Evolutionary conservation across 2,888 invertebrate species (phyloP).

Genomic region (Lithodes maja): DNA sequence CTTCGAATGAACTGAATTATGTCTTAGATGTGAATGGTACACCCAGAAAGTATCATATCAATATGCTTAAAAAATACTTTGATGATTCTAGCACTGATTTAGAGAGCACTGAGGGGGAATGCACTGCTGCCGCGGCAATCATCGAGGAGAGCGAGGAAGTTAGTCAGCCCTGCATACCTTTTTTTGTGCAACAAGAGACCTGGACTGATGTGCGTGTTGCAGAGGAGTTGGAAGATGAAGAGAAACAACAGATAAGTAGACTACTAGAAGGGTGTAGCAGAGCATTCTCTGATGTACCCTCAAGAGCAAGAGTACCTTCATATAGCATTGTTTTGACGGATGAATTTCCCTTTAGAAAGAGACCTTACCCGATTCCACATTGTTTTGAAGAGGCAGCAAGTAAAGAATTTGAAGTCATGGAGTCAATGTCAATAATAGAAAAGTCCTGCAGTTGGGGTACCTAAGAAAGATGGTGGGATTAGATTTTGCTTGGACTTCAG

Average conservation of each 20-base stretch:
- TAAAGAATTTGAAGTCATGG: background rate
- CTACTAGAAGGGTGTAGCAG: background rate
- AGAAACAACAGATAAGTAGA: background rate
- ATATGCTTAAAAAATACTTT: background rate
- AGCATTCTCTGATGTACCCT: background rate
- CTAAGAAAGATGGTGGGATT: background rate
- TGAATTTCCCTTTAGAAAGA: background rate
- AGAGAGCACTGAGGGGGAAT: background rate
- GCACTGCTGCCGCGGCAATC: background rate
- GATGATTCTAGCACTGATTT: background rate
- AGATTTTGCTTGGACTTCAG: background rate
- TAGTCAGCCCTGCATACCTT: background rate
- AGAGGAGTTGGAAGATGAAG: background rate
- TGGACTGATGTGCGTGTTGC: background rate
- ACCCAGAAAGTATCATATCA: background rate
- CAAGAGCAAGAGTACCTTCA: background rate
- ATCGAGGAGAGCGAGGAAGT: background rate
- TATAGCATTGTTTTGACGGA: background rate
- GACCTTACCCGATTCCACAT: background rate
- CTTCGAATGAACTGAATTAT: slow-evolving; percentile 1
- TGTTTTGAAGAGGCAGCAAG: background rate
- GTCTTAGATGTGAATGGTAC: slow-evolving; percentile 16
- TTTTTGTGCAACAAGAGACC: background rate
- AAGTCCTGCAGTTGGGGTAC: background rate
- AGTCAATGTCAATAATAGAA: background rate